Evolutionary conservation across 2,797 vertebrate genomes (phyloP).

Genomic region (Peromyscus melanophrys): DNA sequence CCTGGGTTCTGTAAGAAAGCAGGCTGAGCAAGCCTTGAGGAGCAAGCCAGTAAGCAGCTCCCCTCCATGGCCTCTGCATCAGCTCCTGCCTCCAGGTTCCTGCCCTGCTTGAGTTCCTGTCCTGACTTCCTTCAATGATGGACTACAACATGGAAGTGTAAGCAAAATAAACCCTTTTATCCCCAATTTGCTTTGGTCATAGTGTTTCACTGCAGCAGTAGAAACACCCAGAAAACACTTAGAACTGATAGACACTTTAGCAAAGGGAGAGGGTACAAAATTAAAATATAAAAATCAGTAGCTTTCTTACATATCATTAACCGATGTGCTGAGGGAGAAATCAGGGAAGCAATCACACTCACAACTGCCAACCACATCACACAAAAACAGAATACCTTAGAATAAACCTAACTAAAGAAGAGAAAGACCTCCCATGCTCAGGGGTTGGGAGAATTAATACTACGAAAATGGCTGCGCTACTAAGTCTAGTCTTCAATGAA

Average conservation of each 20-base stretch:
- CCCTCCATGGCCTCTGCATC: neutral
- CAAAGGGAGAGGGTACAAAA: neutral
- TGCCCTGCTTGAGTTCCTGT: neutral
- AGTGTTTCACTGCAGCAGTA: neutral
- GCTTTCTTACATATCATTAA: neutral
- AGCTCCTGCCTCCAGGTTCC: neutral
- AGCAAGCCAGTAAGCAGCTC: neutral
- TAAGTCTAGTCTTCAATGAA: neutral
- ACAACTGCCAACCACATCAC: neutral
- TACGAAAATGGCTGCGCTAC: neutral
- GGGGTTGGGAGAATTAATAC: neutral
- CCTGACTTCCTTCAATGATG: neutral
- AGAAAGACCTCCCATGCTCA: neutral
- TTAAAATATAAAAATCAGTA: neutral
- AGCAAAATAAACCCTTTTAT: neutral
- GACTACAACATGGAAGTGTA: neutral
- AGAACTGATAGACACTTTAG: neutral
- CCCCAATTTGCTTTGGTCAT: neutral
- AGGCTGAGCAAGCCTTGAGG: neutral
- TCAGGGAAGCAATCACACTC: neutral
- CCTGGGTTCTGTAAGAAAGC: neutral
- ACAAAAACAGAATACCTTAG: neutral
- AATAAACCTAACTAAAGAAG: no score
- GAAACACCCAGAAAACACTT: neutral
- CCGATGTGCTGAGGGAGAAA: neutral